Evolutionary conservation across 1,140 invertebrate genomes (phyloP).

Genomic region (Ceratina australensis): DNA sequence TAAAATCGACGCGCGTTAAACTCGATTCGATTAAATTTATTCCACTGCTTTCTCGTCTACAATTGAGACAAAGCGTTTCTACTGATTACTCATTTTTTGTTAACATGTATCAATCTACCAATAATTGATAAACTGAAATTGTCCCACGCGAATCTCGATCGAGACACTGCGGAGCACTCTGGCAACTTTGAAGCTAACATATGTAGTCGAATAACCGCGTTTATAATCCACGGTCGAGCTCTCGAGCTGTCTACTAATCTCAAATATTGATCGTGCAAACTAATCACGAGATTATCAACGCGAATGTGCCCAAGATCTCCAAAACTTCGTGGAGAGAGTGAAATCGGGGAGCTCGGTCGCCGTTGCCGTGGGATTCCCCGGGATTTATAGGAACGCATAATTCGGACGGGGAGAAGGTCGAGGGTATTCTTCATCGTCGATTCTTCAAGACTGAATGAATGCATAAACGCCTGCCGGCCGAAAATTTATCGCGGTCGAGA

Average conservation of each 20-base stretch:
- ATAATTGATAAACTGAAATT: too few relatives aligned
- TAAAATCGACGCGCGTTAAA: too few relatives aligned
- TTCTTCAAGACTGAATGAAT: constrained; percentile 40
- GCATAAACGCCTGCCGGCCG: constrained; percentile 22
- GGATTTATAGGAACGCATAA: constrained; percentile 40
- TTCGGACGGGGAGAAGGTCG: not conserved
- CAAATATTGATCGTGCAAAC: not conserved
- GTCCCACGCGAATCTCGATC: too few relatives aligned
- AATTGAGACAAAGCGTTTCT: too few relatives aligned
- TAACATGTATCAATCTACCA: too few relatives aligned
- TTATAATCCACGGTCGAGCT: too few relatives aligned
- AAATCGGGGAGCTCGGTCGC: not conserved
- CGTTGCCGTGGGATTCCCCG: not conserved
- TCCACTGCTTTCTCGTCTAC: too few relatives aligned
- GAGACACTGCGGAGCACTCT: too few relatives aligned
- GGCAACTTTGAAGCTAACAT: too few relatives aligned
- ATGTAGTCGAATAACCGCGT: too few relatives aligned
- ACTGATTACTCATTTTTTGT: too few relatives aligned
- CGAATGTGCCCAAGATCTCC: not conserved
- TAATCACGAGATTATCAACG: not conserved
- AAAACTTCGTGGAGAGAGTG: not conserved
- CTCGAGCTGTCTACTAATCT: not conserved
- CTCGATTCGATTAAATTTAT: too few relatives aligned
- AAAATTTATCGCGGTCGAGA: constrained; percentile 26
- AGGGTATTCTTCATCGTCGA: constrained; percentile 9